A percentile compares a stretch with the other conserved stretches of the same genome.
Evolutionary conservation across 2,797 vertebrate species (phyloP).

Genomic region (Sciurus carolinensis): DNA sequence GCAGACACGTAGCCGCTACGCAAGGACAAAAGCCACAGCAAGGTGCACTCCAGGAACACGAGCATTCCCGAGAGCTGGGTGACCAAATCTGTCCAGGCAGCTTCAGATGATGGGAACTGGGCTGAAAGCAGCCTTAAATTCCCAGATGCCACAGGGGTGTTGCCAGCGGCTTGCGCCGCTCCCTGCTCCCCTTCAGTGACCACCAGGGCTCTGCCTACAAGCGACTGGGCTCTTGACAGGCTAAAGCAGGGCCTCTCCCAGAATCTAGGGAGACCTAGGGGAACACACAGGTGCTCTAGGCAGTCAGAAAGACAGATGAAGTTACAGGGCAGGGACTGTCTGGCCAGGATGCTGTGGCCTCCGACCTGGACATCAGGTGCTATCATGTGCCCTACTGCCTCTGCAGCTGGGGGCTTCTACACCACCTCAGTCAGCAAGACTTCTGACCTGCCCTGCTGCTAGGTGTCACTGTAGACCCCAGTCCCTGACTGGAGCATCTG

Average conservation of each 20-base stretch:
- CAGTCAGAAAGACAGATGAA: not conserved
- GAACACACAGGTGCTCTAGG: not conserved
- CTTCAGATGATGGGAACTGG: not conserved
- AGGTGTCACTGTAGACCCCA: not conserved
- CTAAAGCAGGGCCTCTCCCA: not conserved
- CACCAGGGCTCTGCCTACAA: not conserved
- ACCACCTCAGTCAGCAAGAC: not conserved
- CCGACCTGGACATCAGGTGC: not conserved
- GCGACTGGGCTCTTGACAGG: not conserved
- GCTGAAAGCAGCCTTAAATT: not conserved
- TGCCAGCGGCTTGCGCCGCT: not conserved
- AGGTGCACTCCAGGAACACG: not conserved
- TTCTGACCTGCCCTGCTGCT: not conserved
- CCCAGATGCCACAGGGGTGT: not conserved
- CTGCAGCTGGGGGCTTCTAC: not conserved
- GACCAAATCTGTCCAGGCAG: not conserved
- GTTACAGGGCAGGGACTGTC: not conserved
- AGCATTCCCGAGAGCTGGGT: rapidly evolving
- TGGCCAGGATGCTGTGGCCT: not conserved
- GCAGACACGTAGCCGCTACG: not conserved
- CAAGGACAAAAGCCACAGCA: not conserved
- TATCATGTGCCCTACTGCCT: not conserved
- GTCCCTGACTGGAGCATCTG: not conserved
- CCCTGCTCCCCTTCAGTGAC: not conserved
- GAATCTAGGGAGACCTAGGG: not conserved